phyloP scores from a whole-genome alignment of 2,113 vertebrate species.

The Perca fluviatilis region DNA sequence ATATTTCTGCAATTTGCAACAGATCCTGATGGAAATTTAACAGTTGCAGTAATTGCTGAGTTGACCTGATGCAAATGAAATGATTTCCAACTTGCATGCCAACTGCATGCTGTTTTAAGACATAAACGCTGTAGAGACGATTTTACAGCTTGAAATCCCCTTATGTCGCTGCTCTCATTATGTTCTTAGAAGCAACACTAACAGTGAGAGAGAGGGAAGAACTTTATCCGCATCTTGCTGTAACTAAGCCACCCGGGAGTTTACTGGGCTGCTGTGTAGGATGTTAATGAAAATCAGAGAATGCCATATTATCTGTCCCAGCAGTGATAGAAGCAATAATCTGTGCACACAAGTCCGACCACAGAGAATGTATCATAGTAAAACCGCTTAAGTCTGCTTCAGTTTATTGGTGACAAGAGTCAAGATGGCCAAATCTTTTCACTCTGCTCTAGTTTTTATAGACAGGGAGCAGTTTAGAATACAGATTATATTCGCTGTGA shows the following conservation, averaged over 20 bases:
- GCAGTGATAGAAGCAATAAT: constrained; percentile 74
- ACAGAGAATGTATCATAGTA: constrained; percentile 56
- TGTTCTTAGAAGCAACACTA: constrained; percentile 56
- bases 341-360: constrained; percentile 62
- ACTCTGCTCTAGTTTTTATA: constrained; percentile 35
- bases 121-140: constrained; percentile 35
- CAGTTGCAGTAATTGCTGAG: background rate
- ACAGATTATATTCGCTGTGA: constrained; percentile 12
- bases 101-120: constrained; percentile 46
- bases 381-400: constrained; percentile 64
- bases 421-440: constrained; percentile 48
- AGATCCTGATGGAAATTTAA: constrained; percentile 39
- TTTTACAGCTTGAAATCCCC: constrained; percentile 64
- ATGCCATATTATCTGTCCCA: constrained; percentile 73
- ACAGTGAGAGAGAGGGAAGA: constrained; percentile 47
- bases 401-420: constrained; percentile 66
- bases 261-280: constrained; percentile 62
- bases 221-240: constrained; percentile 64
- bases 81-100: constrained; percentile 20
- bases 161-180: constrained; percentile 50
- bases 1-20: constrained; percentile 19
- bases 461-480: constrained; percentile 15
- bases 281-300: constrained; percentile 74
- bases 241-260: constrained; percentile 68
- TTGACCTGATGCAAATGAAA: constrained; percentile 53